A percentile compares a stretch with the other conserved stretches of the same genome.
phyloP scores from a whole-genome alignment of 1,140 invertebrate genomes.

The Hylyphantes graminicola region DNA sequence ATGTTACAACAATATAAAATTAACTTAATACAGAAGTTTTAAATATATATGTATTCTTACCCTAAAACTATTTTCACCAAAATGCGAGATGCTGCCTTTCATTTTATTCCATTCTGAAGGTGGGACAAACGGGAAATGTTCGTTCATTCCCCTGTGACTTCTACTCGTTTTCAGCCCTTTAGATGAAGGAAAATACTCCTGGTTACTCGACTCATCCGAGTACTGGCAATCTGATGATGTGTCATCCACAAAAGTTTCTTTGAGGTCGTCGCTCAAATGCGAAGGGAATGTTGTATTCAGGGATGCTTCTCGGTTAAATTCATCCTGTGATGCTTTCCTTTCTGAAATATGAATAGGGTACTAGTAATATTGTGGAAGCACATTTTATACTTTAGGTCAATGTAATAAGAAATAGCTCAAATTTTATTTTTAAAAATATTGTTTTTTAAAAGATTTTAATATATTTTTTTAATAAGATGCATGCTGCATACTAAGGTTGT shows the following conservation, averaged over 20 bases:
- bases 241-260: conserved; percentile 58
- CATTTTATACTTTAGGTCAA: no score
- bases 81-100: background rate
- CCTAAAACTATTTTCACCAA: conserved; percentile 15
- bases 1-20: no score
- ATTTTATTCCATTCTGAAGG: conserved; percentile 18
- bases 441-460: no score
- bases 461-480: no score
- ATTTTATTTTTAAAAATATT: no score
- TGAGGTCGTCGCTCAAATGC: conserved; percentile 41
- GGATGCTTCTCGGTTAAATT: background rate
- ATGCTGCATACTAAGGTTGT: no score
- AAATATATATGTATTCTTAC: conserved; percentile 30
- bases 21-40: no score
- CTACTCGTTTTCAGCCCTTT: conserved; percentile 4
- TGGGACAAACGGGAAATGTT: conserved; percentile 52
- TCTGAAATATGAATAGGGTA: background rate
- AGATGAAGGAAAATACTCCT: conserved; percentile 22
- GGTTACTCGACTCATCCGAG: conserved; percentile 46
- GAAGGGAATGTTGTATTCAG: conserved; percentile 15
- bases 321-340: background rate
- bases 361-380: no score
- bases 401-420: no score
- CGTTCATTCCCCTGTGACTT: conserved; percentile 22
- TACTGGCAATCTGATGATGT: conserved; percentile 51